Evolutionary conservation across 1,140 invertebrate genomes (phyloP), one percentile per base, ranked within the genome.

Genomic region (Gryllus bimaculatus): DNA sequence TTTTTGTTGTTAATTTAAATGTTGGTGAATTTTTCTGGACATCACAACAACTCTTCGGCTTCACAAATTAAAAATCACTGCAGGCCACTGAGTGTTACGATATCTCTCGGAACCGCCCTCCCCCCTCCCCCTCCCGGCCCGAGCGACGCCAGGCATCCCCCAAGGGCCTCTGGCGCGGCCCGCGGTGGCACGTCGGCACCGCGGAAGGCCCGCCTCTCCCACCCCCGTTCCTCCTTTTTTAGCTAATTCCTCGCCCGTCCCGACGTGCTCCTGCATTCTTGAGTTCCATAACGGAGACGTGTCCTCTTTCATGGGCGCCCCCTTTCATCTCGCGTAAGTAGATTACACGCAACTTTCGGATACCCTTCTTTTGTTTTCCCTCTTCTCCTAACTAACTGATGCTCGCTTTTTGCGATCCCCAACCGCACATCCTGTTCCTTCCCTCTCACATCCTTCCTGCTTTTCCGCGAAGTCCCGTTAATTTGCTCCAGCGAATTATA

Each of bases 321-420:
- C 54, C 54, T 66, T 66, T 66, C 54, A 66, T 66, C 54, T 66
- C 54, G 10, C 54, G 18, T 66, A 66, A 66, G 54, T 66, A 18
- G 54, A 66, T 66, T 66, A 66, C 54, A 66, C 54, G 54, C 54
- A 66, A 66, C 54, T 66, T 66, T 66, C 54, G 54, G 18, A 66
- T 66, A 66, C 54, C 54, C 54, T 66, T 66, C 54, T 66, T 66
- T 66, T 66, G 54, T 66, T 66, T 66, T 66, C 54, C 54, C 10
- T 66, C 54, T 66, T 18, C 54, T 10, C 54, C 54, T 66, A 10
- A 18, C 54, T 66, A 66, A 66, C 54, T 66, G 10, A 18, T 18
- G 54, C 54, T 66, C 54, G 54, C 54, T 66, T 66, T 66, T 66
- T 66, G 54, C 54, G 54, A 66, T 13, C 18, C 18, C 7, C 54